Evolutionary conservation across 2,888 invertebrate genomes (phyloP).

Genomic region (Synanthedon vespiformis): DNA sequence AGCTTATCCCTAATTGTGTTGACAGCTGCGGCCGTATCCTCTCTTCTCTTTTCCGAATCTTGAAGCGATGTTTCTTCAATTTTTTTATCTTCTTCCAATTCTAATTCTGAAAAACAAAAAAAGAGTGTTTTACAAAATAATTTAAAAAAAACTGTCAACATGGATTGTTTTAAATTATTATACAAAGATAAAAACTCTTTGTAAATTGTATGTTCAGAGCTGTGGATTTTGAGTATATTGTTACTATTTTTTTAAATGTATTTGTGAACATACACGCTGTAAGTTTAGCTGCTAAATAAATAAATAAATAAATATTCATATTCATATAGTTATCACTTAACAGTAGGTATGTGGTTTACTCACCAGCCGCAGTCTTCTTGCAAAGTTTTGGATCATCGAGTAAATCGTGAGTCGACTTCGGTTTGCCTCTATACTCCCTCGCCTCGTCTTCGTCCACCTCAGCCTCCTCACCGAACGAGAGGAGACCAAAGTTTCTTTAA

Average conservation of each 20-base stretch:
- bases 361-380: conserved; percentile 73
- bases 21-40: conserved; percentile 41
- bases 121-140: too few species aligned
- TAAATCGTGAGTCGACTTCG: conserved; percentile 95
- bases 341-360: background rate
- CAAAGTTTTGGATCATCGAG: conserved; percentile 91
- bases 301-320: too few species aligned
- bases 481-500: conserved; percentile 88
- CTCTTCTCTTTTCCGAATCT: conserved; percentile 28
- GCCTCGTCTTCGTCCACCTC: conserved; percentile 95
- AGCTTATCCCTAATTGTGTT: conserved; percentile 53
- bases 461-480: conserved; percentile 97
- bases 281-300: too few species aligned
- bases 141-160: too few species aligned
- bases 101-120: too few species aligned
- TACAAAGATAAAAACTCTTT: too few species aligned
- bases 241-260: too few species aligned
- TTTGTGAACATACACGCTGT: too few species aligned
- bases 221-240: too few species aligned
- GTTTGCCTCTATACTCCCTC: conserved; percentile 78
- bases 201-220: too few species aligned
- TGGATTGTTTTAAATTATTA: too few species aligned
- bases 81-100: conserved; percentile 37
- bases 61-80: conserved; percentile 20
- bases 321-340: too few species aligned